Percentiles rank a stretch among this genome's conserved stretches.
These are phyloP conservation scores for Muscidifurax raptorellus DNA, from an alignment of 1,140 invertebrate genomes.

Conservation along the genomic window DNA sequence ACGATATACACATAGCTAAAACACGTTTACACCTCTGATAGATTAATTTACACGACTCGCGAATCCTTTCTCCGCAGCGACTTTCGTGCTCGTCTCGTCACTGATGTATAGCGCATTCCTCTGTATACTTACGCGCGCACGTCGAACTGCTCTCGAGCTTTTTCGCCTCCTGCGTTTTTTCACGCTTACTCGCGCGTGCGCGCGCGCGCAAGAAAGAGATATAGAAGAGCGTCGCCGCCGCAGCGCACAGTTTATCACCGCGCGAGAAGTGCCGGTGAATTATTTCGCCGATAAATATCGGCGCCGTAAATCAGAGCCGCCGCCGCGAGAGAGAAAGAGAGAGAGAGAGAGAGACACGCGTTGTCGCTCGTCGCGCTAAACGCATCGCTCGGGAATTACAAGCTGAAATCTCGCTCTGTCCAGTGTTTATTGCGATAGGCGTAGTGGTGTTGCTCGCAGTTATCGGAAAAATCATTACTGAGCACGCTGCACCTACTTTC, in stretches of 20 bases:
- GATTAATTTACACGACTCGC: not conserved
- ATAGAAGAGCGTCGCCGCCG: slow-evolving; percentile 1
- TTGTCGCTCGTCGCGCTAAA: not conserved
- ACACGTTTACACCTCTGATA: not conserved
- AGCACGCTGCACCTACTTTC: slow-evolving; percentile 13
- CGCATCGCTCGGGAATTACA: slow-evolving; percentile 17
- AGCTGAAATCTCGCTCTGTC: slow-evolving; percentile 12
- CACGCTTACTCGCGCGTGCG: no score
- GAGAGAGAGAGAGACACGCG: slow-evolving; percentile 23
- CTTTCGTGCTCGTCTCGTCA: not conserved
- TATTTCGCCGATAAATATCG: slow-evolving; percentile 46
- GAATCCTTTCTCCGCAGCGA: not conserved
- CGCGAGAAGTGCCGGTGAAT: slow-evolving; percentile 14
- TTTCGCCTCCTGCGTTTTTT: not conserved
- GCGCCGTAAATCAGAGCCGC: slow-evolving; percentile 28
- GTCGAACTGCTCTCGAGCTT: not conserved
- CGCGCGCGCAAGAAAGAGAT: not conserved
- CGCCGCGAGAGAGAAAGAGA: not conserved
- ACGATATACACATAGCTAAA: not conserved
- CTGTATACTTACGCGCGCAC: not conserved
- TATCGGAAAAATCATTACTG: not conserved
- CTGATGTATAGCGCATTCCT: not conserved
- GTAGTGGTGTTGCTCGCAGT: no score
- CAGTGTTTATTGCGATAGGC: not conserved
- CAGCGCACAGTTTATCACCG: slow-evolving; percentile 3